A percentile compares a stretch with the other conserved stretches of the same genome.
Conservation (phyloP, 2,113 vertebrate genomes). For the Mesoclemmys tuberculata region DNA sequence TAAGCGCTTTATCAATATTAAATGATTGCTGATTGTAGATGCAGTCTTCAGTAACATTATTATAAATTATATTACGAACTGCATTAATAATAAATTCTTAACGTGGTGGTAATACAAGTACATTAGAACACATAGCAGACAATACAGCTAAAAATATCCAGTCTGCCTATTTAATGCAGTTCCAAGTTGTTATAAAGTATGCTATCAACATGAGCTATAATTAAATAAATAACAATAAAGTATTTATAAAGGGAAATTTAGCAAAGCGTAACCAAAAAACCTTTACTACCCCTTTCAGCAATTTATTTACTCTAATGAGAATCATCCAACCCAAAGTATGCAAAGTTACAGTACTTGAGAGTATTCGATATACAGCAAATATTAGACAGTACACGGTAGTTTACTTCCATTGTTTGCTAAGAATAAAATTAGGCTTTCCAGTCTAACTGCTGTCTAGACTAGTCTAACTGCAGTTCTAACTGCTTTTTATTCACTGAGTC, state of each 20-base stretch:
- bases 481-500: neutral
- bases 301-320: constrained; percentile 30
- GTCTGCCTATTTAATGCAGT: constrained; percentile 41
- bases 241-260: constrained; percentile 55
- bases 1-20: constrained; percentile 68
- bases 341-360: constrained; percentile 33
- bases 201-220: constrained; percentile 19
- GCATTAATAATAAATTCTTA: constrained; percentile 31
- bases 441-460: too few species aligned
- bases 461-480: too few species aligned
- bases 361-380: constrained; percentile 15
- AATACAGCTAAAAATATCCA: constrained; percentile 10
- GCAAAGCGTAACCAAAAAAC: neutral
- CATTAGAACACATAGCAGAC: neutral
- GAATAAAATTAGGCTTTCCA: constrained; percentile 22
- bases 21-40: constrained; percentile 39
- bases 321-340: neutral
- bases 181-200: constrained; percentile 39
- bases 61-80: constrained; percentile 56
- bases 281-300: constrained; percentile 14
- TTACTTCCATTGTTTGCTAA: constrained; percentile 38
- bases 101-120: constrained; percentile 33
- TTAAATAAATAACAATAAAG: constrained; percentile 60
- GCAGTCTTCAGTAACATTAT: constrained; percentile 39
- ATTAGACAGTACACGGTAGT: neutral